A percentile compares a stretch with the other conserved stretches of the same genome.
These are phyloP conservation scores for Drosophila multiciliata DNA, from an alignment of 2,888 invertebrate genomes.

Conservation along the genomic window DNA sequence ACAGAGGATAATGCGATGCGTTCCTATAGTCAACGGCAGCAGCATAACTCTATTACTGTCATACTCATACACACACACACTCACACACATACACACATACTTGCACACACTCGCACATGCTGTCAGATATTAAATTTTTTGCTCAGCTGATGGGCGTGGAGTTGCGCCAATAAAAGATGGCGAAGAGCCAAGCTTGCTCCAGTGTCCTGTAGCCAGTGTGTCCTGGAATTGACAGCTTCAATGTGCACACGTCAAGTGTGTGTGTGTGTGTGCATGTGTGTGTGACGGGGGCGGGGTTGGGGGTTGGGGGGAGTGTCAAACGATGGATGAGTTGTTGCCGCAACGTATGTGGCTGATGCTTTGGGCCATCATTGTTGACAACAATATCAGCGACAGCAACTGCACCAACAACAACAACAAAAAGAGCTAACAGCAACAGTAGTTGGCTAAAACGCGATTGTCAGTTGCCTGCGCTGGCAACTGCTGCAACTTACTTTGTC, in stretches of 20 bases:
- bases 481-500: constrained; percentile 66
- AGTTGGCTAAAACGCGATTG: constrained; percentile 41
- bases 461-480: constrained; percentile 35
- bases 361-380: constrained; percentile 77
- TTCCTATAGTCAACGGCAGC: constrained; percentile 57
- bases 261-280: constrained; percentile 1
- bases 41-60: constrained; percentile 70
- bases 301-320: constrained; percentile 31
- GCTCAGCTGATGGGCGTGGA: constrained; percentile 30
- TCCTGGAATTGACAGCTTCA: constrained; percentile 60
- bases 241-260: constrained; percentile 39
- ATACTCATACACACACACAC: constrained; percentile 28
- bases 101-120: constrained; percentile 22
- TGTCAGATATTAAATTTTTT: constrained; percentile 68
- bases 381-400: constrained; percentile 71
- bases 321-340: constrained; percentile 72
- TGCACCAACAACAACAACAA: constrained; percentile 41
- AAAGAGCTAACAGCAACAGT: constrained; percentile 31
- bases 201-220: constrained; percentile 27
- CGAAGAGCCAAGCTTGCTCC: constrained; percentile 32
- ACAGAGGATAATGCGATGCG: constrained; percentile 68
- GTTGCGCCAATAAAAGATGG: constrained; percentile 65
- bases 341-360: constrained; percentile 79
- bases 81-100: neutral
- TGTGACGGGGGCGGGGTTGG: neutral